These are phyloP conservation scores for Hepsetus odoe DNA, from an alignment of 2,113 vertebrate species.

Conservation along the genomic window DNA sequence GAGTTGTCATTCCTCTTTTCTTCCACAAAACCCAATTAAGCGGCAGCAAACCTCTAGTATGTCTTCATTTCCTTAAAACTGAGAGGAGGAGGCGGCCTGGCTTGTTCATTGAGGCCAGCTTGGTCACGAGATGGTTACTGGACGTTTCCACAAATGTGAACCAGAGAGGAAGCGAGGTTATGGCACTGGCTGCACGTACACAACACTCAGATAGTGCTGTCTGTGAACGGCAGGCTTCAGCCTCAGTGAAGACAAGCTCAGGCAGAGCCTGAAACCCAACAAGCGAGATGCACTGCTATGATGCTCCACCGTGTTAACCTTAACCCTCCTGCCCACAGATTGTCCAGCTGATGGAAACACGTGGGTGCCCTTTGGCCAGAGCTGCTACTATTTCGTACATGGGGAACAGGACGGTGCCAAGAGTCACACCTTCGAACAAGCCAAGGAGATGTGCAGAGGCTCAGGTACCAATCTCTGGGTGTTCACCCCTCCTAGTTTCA, in stretches of 20 bases:
- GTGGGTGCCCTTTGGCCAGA: constrained; percentile 70
- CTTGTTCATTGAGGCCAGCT: not conserved
- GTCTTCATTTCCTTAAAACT: not conserved
- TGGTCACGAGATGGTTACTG: constrained; percentile 1
- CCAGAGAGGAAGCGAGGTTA: constrained; percentile 16
- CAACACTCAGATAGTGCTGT: not conserved
- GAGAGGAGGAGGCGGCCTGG: not conserved
- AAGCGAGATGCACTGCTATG: too few relatives aligned
- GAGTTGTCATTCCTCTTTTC: not conserved
- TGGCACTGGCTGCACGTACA: not conserved
- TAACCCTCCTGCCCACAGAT: constrained; percentile 58
- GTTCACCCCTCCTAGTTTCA: not conserved
- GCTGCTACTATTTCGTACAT: constrained; percentile 78
- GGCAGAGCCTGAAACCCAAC: too few relatives aligned
- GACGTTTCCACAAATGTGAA: not conserved
- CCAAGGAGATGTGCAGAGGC: constrained; percentile 47
- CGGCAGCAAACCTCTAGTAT: not conserved
- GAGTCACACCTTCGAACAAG: constrained; percentile 67
- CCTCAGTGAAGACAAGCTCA: not conserved
- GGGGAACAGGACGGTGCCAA: constrained; percentile 71
- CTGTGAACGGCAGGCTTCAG: not conserved
- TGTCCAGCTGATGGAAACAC: constrained; percentile 76
- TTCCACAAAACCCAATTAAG: not conserved
- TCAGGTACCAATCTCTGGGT: constrained; percentile 2
- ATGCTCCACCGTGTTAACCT: not conserved